Conservation (phyloP, 2,888 invertebrate genomes). For the Tachystola acroxantha region DNA sequence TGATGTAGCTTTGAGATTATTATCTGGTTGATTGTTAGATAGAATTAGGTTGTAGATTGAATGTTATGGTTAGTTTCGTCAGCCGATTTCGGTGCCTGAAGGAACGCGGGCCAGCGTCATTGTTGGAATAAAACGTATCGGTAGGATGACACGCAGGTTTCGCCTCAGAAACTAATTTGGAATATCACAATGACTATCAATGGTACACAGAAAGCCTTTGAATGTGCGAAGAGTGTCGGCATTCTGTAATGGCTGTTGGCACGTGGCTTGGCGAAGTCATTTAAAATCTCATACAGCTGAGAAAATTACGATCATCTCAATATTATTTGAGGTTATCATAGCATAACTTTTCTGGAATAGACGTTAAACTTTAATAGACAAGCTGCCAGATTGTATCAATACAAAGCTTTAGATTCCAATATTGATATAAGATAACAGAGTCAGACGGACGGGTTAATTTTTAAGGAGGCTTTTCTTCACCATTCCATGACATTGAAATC, state of each 20-base stretch:
- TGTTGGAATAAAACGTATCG: slow-evolving; percentile 72
- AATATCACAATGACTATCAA: slow-evolving; percentile 73
- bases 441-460: too few species aligned
- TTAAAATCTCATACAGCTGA: slow-evolving; percentile 1
- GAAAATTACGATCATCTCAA: not conserved
- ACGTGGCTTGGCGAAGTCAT: slow-evolving; percentile 32
- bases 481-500: too few species aligned
- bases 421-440: too few species aligned
- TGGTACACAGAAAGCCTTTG: slow-evolving; percentile 67
- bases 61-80: slow-evolving; percentile 53
- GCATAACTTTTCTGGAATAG: too few species aligned
- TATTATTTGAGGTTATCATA: too few species aligned
- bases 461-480: too few species aligned
- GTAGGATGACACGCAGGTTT: slow-evolving; percentile 70
- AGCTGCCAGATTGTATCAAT: too few species aligned
- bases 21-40: slow-evolving; percentile 32
- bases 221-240: slow-evolving; percentile 57
- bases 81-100: slow-evolving; percentile 54
- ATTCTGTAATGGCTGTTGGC: slow-evolving; percentile 49
- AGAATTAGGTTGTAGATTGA: slow-evolving; percentile 37
- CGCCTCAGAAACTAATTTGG: slow-evolving; percentile 73
- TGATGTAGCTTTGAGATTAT: slow-evolving; percentile 36
- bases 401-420: too few species aligned
- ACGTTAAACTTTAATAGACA: too few species aligned
- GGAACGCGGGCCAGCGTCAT: slow-evolving; percentile 67